Evolutionary conservation across 1,140 invertebrate genomes (phyloP).

Genomic region (Pygmarrhopalites habei): DNA sequence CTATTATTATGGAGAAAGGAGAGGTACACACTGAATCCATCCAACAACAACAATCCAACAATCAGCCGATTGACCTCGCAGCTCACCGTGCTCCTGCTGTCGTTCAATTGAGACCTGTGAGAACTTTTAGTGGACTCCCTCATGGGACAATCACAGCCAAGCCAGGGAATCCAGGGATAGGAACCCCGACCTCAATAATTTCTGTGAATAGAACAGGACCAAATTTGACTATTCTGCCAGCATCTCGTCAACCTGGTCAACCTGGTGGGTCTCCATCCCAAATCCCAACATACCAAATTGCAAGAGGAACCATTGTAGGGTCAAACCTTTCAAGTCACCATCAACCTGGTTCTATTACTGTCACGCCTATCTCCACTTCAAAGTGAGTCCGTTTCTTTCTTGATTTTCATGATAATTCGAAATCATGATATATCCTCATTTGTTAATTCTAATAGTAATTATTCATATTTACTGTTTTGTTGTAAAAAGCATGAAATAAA

Average conservation of each 20-base stretch:
- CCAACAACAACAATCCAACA: slow-evolving; percentile 18
- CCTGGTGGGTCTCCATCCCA: slow-evolving; percentile 18
- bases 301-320: slow-evolving; percentile 25
- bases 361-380: slow-evolving; percentile 35
- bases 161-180: background rate
- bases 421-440: background rate
- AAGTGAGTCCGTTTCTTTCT: slow-evolving; percentile 31
- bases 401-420: background rate
- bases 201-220: slow-evolving; percentile 31
- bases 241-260: slow-evolving; percentile 15
- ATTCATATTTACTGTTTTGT: background rate
- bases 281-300: slow-evolving; percentile 34
- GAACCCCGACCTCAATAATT: slow-evolving; percentile 29
- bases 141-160: slow-evolving; percentile 9
- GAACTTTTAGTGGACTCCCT: slow-evolving; percentile 20
- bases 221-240: slow-evolving; percentile 35
- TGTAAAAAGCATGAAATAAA: no score
- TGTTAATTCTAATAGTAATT: background rate
- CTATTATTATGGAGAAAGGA: slow-evolving; percentile 32
- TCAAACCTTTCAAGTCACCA: slow-evolving; percentile 21
- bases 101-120: slow-evolving; percentile 34
- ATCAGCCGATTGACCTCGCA: slow-evolving; percentile 34
- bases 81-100: slow-evolving; percentile 18
- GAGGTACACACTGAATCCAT: slow-evolving; percentile 34
- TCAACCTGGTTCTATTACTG: slow-evolving; percentile 35